Conservation (phyloP, 2,113 vertebrate species). For the Spea bombifrons region DNA sequence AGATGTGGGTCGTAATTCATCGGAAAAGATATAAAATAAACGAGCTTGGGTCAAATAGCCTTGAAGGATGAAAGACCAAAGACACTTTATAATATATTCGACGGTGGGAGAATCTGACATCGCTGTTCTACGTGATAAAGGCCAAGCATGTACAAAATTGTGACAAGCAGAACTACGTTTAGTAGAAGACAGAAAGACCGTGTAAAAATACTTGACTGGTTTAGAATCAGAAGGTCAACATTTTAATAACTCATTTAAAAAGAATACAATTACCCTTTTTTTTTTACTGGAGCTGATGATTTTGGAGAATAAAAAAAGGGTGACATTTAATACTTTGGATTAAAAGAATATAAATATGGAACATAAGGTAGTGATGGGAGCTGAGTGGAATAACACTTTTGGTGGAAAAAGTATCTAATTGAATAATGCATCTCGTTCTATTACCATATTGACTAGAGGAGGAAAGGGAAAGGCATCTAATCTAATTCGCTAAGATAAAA, state of each 20-base stretch:
- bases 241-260: not conserved
- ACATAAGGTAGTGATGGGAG: not conserved
- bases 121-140: conserved; percentile 4
- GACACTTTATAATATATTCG: conserved; percentile 2
- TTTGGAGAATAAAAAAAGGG: not conserved
- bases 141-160: not conserved
- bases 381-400: too few relatives aligned
- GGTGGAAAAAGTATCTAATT: too few relatives aligned
- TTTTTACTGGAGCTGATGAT: not conserved
- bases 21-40: conserved; percentile 9
- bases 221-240: not conserved
- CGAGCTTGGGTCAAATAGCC: not conserved
- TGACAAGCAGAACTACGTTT: not conserved
- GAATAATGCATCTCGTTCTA: too few relatives aligned
- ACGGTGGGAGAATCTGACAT: conserved; percentile 4
- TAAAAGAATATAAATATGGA: not conserved
- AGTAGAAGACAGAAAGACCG: not conserved
- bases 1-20: not conserved
- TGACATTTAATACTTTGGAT: not conserved
- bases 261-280: not conserved
- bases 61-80: not conserved
- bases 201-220: not conserved
- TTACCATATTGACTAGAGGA: too few relatives aligned
- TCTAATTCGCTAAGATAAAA: too few relatives aligned
- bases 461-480: too few relatives aligned